Conservation (phyloP, 2,113 vertebrate species). For the Chunga burmeisteri region DNA sequence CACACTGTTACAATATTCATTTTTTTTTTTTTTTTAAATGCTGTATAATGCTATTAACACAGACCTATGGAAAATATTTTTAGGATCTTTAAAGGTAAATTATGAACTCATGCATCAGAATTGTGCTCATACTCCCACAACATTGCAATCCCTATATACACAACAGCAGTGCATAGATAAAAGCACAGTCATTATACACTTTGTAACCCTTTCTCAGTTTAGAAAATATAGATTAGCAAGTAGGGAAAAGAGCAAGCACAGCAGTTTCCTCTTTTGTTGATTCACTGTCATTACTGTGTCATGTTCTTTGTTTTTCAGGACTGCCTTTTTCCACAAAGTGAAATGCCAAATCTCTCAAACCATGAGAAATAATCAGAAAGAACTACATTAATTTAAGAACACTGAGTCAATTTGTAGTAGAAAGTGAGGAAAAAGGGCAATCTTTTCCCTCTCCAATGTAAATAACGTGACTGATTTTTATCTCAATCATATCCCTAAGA, state of each 20-base stretch:
- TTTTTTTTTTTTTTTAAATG: background rate
- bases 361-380: slow-evolving; percentile 3
- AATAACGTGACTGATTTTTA: background rate
- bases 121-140: background rate
- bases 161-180: background rate
- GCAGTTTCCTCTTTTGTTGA: background rate
- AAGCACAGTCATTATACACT: background rate
- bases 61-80: background rate
- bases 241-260: background rate
- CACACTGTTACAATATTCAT: background rate
- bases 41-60: background rate
- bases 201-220: background rate
- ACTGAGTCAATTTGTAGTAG: background rate
- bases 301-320: background rate
- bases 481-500: background rate
- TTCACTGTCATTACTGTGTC: background rate
- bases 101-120: background rate
- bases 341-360: background rate
- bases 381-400: background rate
- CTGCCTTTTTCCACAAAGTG: background rate
- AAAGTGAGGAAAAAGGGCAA: background rate
- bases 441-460: background rate
- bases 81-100: background rate
- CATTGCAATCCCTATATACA: background rate
- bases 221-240: background rate